A percentile compares a stretch with the other conserved stretches of the same genome.
Conservation (phyloP, 53 echinoderm and acorn worm species). For the Stichopus horrens region DNA sequence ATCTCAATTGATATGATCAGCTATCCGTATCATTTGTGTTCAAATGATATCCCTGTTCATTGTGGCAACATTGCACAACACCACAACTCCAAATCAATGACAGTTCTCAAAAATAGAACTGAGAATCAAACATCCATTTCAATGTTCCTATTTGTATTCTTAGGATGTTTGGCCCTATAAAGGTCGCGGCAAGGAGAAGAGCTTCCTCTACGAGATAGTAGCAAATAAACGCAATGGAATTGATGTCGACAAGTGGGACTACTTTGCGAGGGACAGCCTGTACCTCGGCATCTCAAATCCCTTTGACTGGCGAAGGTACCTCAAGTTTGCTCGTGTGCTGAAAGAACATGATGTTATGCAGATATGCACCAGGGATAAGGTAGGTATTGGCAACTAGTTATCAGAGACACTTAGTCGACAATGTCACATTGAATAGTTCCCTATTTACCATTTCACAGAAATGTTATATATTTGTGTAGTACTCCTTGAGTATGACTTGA, state of each 20-base stretch:
- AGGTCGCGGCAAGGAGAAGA: constrained; percentile 72
- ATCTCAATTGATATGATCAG: too few species aligned
- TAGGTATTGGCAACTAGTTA: background rate
- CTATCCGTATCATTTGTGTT: too few species aligned
- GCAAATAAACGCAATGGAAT: constrained; percentile 95
- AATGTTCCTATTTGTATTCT: background rate
- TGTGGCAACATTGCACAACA: too few species aligned
- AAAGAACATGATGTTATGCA: constrained; percentile 71
- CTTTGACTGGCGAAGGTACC: constrained; percentile 83
- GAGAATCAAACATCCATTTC: too few species aligned
- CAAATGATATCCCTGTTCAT: too few species aligned
- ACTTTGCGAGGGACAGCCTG: constrained; percentile 87
- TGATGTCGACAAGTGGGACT: constrained; percentile 99
- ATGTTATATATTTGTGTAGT: background rate
- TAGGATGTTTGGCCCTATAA: constrained; percentile 63
- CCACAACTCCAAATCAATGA: too few species aligned
- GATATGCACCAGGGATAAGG: constrained; percentile 94
- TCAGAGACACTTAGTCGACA: too few species aligned
- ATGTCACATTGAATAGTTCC: background rate
- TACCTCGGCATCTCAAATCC: constrained; percentile 84
- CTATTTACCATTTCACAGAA: background rate
- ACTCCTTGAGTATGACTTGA: background rate
- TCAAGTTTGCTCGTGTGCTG: constrained; percentile 88
- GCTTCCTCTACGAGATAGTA: constrained; percentile 91
- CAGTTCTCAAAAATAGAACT: too few species aligned